phyloP scores from a whole-genome alignment of 2,113 vertebrate genomes.

The Gavia stellata region DNA sequence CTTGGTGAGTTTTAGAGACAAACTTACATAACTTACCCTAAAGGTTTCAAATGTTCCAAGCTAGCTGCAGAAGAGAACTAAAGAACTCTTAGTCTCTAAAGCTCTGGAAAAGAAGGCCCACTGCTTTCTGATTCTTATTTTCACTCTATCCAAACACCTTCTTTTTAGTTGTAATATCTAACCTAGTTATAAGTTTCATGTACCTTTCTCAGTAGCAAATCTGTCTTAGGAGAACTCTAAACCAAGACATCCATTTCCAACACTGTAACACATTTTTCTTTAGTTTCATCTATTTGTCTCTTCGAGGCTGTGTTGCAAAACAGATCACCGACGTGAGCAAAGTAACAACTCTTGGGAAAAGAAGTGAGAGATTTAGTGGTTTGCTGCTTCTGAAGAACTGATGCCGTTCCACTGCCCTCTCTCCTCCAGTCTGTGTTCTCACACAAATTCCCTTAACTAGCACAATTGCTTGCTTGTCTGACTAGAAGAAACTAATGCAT shows the following conservation, averaged over 20 bases:
- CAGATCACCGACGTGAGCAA: not conserved
- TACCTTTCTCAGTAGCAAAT: not conserved
- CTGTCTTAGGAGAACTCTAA: not conserved
- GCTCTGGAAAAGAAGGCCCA: not conserved
- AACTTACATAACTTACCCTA: not conserved
- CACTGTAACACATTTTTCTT: not conserved
- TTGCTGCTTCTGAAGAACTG: not conserved
- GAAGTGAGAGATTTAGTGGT: not conserved
- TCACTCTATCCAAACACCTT: not conserved
- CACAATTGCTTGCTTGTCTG: not conserved
- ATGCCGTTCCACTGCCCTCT: not conserved
- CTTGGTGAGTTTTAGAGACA: not conserved
- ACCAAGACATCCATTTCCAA: not conserved
- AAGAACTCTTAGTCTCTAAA: not conserved
- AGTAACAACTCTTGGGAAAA: not conserved
- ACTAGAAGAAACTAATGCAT: not conserved
- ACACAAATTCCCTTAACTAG: not conserved
- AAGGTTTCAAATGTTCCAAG: not conserved
- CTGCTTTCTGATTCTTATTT: not conserved
- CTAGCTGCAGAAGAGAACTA: not conserved
- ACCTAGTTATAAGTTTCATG: not conserved
- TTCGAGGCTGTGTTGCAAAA: not conserved
- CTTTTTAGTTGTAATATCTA: not conserved
- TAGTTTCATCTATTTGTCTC: not conserved
- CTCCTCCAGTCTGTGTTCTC: not conserved